Evolutionary conservation across 1,140 invertebrate species (phyloP).

Genomic region (Microplitis mediator): DNA sequence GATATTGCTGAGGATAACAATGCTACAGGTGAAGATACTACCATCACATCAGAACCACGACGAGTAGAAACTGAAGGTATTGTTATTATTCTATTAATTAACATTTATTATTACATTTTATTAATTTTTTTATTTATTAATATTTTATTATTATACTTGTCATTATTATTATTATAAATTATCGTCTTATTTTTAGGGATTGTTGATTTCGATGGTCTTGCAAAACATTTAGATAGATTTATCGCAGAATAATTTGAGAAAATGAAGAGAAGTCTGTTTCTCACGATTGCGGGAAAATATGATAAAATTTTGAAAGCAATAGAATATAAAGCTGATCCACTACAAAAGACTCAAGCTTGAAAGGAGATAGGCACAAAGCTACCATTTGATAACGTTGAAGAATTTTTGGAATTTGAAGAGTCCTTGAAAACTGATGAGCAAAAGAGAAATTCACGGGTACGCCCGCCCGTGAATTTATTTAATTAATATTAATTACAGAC

Average conservation of each 20-base stretch:
- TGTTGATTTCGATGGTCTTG: background rate
- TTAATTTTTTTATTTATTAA: no score
- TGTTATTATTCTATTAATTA: no score
- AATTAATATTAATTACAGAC: background rate
- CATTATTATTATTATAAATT: background rate
- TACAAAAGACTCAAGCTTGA: background rate
- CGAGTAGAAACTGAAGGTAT: no score
- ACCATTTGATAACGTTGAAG: background rate
- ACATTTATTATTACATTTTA: no score
- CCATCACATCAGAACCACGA: no score
- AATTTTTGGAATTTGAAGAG: background rate
- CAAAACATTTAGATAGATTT: background rate
- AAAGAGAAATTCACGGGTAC: background rate
- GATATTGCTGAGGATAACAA: no score
- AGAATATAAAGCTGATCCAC: background rate
- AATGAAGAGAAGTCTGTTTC: background rate
- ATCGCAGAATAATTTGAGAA: background rate
- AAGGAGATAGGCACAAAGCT: background rate
- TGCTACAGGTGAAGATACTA: no score
- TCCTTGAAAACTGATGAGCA: background rate
- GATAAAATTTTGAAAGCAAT: background rate
- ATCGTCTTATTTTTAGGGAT: background rate
- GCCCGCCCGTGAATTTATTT: no score
- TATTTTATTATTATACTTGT: no score
- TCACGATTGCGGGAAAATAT: background rate